Conservation (phyloP, 1,140 invertebrate species). For the Agrypnia vestita region DNA sequence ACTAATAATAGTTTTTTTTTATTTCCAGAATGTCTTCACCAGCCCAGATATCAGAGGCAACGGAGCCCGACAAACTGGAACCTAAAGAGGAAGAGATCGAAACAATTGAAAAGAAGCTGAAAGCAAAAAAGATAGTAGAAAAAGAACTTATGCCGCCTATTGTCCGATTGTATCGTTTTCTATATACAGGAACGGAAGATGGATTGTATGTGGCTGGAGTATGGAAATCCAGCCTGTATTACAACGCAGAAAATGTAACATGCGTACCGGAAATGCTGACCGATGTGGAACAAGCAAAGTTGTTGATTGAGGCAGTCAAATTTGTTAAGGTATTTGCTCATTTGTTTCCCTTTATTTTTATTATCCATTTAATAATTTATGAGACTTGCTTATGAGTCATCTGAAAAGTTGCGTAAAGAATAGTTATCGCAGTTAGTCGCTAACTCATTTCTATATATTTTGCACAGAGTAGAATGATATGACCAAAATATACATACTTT, state of each 20-base stretch:
- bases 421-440: too few species aligned
- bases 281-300: slow-evolving; percentile 5
- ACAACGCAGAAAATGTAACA: slow-evolving; percentile 5
- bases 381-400: too few species aligned
- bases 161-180: slow-evolving; percentile 36
- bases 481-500: too few species aligned
- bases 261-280: slow-evolving; percentile 12
- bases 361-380: too few species aligned
- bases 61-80: neutral
- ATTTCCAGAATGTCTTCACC: neutral
- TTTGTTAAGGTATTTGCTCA: slow-evolving; percentile 38
- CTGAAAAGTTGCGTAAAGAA: too few species aligned
- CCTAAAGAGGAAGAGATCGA: neutral
- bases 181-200: slow-evolving; percentile 45
- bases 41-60: neutral
- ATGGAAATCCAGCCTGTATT: slow-evolving; percentile 7
- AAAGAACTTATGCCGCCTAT: slow-evolving; percentile 12
- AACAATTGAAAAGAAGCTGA: neutral
- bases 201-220: slow-evolving; percentile 29
- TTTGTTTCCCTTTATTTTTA: too few species aligned
- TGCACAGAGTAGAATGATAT: too few species aligned
- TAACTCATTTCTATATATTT: too few species aligned
- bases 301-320: slow-evolving; percentile 39
- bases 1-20: neutral
- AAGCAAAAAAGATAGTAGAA: neutral